Conservation (phyloP, 2,797 vertebrate genomes). For the Kryptolebias ocellatus region DNA sequence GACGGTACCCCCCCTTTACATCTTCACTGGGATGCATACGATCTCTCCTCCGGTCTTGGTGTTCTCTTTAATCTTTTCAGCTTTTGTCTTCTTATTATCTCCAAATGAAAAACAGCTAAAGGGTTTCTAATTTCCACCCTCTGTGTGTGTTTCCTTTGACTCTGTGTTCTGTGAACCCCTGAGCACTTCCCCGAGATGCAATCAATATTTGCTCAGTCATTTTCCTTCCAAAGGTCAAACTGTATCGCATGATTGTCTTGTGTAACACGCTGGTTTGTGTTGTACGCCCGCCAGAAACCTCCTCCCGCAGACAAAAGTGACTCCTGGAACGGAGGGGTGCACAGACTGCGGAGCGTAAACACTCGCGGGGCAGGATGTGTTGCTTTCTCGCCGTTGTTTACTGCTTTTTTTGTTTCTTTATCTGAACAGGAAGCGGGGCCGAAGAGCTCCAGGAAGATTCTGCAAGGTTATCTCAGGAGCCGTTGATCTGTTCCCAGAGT, state of each 20-base stretch:
- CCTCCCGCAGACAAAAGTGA: conserved; percentile 40
- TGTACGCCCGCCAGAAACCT: conserved; percentile 46
- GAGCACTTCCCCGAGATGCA: conserved; percentile 14
- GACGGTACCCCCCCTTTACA: conserved; percentile 36
- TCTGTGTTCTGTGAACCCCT: neutral
- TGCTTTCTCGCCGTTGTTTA: conserved; percentile 33
- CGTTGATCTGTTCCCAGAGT: conserved; percentile 66
- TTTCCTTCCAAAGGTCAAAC: conserved; percentile 63
- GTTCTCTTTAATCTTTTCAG: conserved; percentile 46
- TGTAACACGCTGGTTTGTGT: conserved; percentile 54
- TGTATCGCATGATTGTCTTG: conserved; percentile 53
- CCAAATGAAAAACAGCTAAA: conserved; percentile 19
- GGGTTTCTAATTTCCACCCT: conserved; percentile 16
- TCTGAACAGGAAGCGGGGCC: conserved; percentile 48
- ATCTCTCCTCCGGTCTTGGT: conserved; percentile 21
- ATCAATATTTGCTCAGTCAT: conserved; percentile 65
- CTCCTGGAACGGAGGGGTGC: conserved; percentile 21
- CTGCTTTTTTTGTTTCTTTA: conserved; percentile 18
- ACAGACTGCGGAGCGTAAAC: conserved; percentile 26
- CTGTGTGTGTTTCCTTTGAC: neutral
- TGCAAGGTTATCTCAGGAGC: conserved; percentile 53
- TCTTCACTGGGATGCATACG: conserved; percentile 2
- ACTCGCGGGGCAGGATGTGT: conserved; percentile 27
- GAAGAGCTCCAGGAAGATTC: conserved; percentile 40
- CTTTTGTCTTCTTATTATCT: conserved; percentile 42